These are phyloP conservation scores for Staurois parvus DNA, from an alignment of 2,797 vertebrate species.

Conservation along the genomic window DNA sequence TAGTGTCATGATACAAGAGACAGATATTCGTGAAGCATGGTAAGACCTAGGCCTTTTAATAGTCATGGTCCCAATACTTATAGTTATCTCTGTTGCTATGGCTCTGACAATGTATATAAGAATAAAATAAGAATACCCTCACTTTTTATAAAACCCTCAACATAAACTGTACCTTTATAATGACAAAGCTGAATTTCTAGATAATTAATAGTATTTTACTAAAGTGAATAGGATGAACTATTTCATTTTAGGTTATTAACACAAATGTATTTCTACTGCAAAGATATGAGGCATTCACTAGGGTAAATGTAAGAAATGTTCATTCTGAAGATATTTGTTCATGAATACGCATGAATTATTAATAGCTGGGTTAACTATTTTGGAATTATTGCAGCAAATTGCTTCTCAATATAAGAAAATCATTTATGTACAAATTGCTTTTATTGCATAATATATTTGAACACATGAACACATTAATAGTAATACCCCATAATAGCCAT, in stretches of 20 bases:
- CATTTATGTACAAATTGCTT: constrained; percentile 13
- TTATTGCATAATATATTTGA: background rate
- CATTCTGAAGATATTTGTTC: background rate
- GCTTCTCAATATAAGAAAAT: constrained; percentile 11
- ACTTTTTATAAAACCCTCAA: too few relatives aligned
- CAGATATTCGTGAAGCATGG: too few relatives aligned
- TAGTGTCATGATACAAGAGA: too few relatives aligned
- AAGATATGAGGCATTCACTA: background rate
- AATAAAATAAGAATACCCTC: too few relatives aligned
- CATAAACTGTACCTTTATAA: too few relatives aligned
- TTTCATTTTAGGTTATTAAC: background rate
- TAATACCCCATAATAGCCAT: background rate
- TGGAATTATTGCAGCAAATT: constrained; percentile 17
- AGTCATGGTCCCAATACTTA: too few relatives aligned
- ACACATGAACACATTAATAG: background rate
- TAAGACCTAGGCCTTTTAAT: too few relatives aligned
- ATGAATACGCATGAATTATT: constrained; percentile 11
- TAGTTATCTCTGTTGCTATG: too few relatives aligned
- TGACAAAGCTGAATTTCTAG: background rate
- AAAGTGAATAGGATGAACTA: background rate
- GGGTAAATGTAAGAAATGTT: background rate
- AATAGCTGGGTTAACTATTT: background rate
- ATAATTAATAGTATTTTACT: background rate
- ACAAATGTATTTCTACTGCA: background rate
- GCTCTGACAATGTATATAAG: too few relatives aligned